Base-by-base conservation (phyloP, 92 coral and sea anemone genomes). In the Siderastrea siderea region DNA sequence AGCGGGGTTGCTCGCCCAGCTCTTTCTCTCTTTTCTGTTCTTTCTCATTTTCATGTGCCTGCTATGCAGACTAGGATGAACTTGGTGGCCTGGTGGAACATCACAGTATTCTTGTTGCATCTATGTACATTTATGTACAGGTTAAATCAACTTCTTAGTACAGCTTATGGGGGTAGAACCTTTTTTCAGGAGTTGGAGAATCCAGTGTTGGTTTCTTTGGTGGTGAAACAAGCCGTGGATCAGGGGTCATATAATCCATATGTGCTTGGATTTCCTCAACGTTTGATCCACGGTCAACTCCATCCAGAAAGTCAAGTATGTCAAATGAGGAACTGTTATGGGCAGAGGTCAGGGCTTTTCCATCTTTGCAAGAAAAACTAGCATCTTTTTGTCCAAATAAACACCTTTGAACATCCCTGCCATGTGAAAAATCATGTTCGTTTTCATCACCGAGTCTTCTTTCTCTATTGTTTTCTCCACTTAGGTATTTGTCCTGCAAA, bases 131-230 rank as follows among this genome's bases (percentile, higher is more conserved):
- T 26, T 26, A 26, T 26, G 38, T 26, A 26, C 38, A 26, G 38
- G 38, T 26, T 26, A 26, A 26, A 26, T 26, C 38, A 0, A 26
- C 38, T 26, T 26, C 38, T 63, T 38, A 90, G 78, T 80, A 90
- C 59, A 90, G 65, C 78, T 90, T 90, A 26, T 88, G 69, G n/a
- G 93, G 93, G 55, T 90, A 90, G 44, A 90, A 90, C 68, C 47
- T 80, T 54, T 80, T 82, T 57, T 90, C 90, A 26, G 94, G 96
- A 68, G 91, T 91, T 15, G 90, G 91, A 45, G 92, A 90, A 51
- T 91, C 90, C 8, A 79, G 16, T 14, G 86, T 80, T 80, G 96
- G 96, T 75, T 91, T 91, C 71, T 82, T 91, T 38, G 94, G 96
- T 64, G 92, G 96, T 46, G 94, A 94, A 63, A 94, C 86, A 26